Evolutionary conservation across 1,140 invertebrate species (phyloP).

Genomic region (Hylaeus anthracinus): DNA sequence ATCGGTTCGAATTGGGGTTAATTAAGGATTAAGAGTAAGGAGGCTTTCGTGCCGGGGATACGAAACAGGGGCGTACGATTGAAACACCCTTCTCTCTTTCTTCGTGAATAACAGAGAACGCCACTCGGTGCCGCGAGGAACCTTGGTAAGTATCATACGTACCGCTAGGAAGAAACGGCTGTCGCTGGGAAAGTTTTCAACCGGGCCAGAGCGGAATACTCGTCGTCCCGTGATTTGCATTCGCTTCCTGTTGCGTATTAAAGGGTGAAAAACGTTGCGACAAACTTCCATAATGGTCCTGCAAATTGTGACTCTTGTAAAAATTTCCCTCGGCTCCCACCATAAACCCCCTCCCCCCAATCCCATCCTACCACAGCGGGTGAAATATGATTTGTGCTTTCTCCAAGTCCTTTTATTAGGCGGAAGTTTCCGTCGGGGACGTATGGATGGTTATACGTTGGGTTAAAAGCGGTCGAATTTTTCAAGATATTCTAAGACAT

Average conservation of each 20-base stretch:
- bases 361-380: no score
- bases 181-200: neutral
- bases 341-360: no score
- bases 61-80: constrained; percentile 1
- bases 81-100: neutral
- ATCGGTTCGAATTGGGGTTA: constrained; percentile 62
- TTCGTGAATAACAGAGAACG: neutral
- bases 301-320: no score
- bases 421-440: no score
- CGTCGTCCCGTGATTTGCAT: neutral
- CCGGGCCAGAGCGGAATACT: neutral
- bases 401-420: no score
- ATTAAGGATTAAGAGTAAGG: constrained; percentile 65
- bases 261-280: neutral
- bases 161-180: neutral
- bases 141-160: neutral
- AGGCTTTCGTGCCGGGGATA: constrained; percentile 43
- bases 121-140: neutral
- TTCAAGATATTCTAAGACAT: no score
- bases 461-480: no score
- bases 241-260: constrained; percentile 2
- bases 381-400: no score
- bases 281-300: neutral
- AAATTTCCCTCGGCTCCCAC: no score
- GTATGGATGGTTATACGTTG: no score